phyloP scores from a whole-genome alignment of 2,888 invertebrate genomes.

The Pteria penguin region DNA sequence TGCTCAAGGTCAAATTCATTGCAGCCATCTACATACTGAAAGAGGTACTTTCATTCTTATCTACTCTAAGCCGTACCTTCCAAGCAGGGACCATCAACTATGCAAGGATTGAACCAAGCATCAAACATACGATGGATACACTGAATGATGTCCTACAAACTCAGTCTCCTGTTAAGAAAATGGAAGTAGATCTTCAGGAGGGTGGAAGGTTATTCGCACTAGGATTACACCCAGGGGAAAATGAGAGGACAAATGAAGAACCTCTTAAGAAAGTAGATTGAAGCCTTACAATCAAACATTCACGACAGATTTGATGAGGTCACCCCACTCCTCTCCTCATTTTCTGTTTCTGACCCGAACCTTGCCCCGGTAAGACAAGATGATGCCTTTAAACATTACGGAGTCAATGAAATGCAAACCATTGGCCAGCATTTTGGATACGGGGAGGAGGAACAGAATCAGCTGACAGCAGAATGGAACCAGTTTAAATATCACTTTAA shows the following conservation, averaged over 20 bases:
- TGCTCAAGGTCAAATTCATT: slow-evolving; percentile 40
- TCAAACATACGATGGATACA: slow-evolving; percentile 13
- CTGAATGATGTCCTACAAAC: slow-evolving; percentile 15
- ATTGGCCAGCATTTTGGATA: slow-evolving; percentile 8
- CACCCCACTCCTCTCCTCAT: slow-evolving; percentile 11
- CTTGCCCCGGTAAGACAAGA: slow-evolving; percentile 1
- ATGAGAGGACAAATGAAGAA: slow-evolving; percentile 2
- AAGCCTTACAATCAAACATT: slow-evolving; percentile 19
- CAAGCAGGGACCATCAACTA: slow-evolving; percentile 34
- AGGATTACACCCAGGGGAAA: slow-evolving; percentile 5
- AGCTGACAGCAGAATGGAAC: slow-evolving; percentile 4
- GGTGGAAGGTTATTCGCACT: neutral
- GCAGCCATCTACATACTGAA: slow-evolving; percentile 41
- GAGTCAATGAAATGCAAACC: slow-evolving; percentile 7
- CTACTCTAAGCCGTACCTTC: slow-evolving; percentile 35
- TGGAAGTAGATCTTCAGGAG: neutral
- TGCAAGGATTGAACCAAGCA: slow-evolving; percentile 9
- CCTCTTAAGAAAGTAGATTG: slow-evolving; percentile 10
- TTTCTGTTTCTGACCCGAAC: slow-evolving; percentile 14
- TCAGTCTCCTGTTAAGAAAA: neutral
- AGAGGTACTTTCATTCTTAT: slow-evolving; percentile 37
- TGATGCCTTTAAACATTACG: slow-evolving; percentile 16
- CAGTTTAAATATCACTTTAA: slow-evolving; percentile 23
- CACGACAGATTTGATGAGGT: neutral
- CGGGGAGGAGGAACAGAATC: neutral